phyloP scores from a whole-genome alignment of 2,888 invertebrate species.

The Notodonta dromedarius region DNA sequence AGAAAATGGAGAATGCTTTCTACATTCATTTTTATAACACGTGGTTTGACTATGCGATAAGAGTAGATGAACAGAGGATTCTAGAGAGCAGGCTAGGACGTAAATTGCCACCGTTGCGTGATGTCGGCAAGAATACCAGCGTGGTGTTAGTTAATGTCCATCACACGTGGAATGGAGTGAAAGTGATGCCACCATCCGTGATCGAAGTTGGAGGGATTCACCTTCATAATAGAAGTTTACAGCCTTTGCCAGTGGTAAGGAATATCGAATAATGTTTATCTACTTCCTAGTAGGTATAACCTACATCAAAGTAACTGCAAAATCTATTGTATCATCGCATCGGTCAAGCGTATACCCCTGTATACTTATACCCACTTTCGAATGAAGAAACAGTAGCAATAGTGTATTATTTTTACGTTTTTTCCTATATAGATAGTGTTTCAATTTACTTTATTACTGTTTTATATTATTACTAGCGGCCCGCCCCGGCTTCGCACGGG shows the following conservation, averaged over 20 bases:
- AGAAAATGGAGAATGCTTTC: slow-evolving; percentile 72
- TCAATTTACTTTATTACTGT: too few species aligned
- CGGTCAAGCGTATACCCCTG: too few species aligned
- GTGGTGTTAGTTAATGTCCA: slow-evolving; percentile 77
- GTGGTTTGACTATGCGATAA: slow-evolving; percentile 48
- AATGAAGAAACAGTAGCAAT: too few species aligned
- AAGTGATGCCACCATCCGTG: slow-evolving; percentile 69
- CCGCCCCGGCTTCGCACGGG: too few species aligned
- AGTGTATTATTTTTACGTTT: too few species aligned
- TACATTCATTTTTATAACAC: slow-evolving; percentile 39
- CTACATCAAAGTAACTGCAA: too few species aligned
- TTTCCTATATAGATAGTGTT: too few species aligned
- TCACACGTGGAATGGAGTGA: slow-evolving; percentile 65
- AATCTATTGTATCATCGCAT: too few species aligned
- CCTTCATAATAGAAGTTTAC: slow-evolving; percentile 52
- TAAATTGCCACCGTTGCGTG: slow-evolving; percentile 57
- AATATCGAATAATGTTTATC: neutral
- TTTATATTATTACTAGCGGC: too few species aligned
- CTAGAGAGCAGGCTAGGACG: slow-evolving; percentile 58
- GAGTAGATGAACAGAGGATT: slow-evolving; percentile 50
- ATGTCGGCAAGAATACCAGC: slow-evolving; percentile 70
- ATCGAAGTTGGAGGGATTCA: slow-evolving; percentile 83
- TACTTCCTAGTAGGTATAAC: too few species aligned
- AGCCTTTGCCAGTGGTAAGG: slow-evolving; percentile 47
- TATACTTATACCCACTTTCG: too few species aligned